Percentiles rank a stretch among this genome's conserved stretches.
Evolutionary conservation across 2,113 vertebrate genomes (phyloP).

Genomic region (Nematolebias whitei): DNA sequence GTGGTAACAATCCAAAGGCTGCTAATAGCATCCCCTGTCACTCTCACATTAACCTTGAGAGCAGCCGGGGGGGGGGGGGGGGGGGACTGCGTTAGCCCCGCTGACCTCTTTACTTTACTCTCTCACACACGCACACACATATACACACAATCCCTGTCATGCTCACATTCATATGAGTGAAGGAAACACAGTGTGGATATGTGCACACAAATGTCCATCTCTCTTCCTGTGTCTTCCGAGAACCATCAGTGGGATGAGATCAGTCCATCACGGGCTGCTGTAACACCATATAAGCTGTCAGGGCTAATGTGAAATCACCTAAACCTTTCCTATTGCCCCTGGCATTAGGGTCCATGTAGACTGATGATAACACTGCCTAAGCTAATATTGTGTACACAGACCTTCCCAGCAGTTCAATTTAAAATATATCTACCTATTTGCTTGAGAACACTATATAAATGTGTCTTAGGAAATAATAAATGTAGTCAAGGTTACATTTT

Average conservation of each 20-base stretch:
- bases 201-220: conserved; percentile 23
- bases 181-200: conserved; percentile 32
- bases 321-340: conserved; percentile 47
- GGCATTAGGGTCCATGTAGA: conserved; percentile 47
- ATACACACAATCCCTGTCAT: conserved; percentile 21
- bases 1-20: conserved; percentile 61
- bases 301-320: conserved; percentile 54
- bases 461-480: too few species aligned
- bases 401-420: conserved; percentile 7
- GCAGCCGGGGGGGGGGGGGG: too few species aligned
- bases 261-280: conserved; percentile 73
- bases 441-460: not conserved
- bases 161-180: conserved; percentile 63
- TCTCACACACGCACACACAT: conserved; percentile 25
- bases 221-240: conserved; percentile 58
- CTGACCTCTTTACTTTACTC: conserved; percentile 62
- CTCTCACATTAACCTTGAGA: conserved; percentile 77
- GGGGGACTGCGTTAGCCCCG: conserved; percentile 67
- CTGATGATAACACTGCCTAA: conserved; percentile 49
- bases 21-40: conserved; percentile 68
- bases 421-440: not conserved
- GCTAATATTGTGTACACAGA: conserved; percentile 51
- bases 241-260: conserved; percentile 77
- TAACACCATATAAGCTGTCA: conserved; percentile 56
- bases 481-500: too few species aligned